Percentiles rank a stretch among this genome's conserved stretches.
phyloP scores from a whole-genome alignment of 2,113 vertebrate genomes.

The Helogale parvula region DNA sequence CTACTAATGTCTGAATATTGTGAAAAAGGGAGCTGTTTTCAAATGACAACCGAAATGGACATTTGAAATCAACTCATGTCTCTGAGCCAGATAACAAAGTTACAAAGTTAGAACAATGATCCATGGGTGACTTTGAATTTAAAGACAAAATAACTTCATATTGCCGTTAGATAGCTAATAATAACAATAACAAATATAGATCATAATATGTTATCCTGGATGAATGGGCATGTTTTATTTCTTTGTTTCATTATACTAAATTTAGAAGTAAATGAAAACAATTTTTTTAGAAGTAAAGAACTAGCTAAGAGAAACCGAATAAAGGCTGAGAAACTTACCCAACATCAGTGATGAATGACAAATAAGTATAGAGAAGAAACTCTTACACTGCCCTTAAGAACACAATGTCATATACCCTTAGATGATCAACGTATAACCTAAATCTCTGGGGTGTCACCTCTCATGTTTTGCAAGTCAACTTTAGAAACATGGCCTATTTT shows the following conservation, averaged over 20 bases:
- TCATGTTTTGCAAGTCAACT: background rate
- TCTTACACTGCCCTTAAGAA: background rate
- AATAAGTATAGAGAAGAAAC: background rate
- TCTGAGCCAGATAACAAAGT: constrained; percentile 60
- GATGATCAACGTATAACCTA: background rate
- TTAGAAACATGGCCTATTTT: background rate
- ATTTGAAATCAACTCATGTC: constrained; percentile 64
- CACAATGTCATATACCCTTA: background rate
- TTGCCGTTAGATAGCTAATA: constrained; percentile 45
- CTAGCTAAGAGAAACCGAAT: background rate
- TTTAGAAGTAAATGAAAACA: constrained; percentile 38
- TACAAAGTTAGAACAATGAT: constrained; percentile 31
- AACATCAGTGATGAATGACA: background rate
- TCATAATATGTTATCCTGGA: background rate
- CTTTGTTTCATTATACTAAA: background rate
- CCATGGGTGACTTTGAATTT: background rate
- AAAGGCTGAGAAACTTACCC: background rate
- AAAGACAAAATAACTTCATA: constrained; percentile 48
- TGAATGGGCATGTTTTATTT: background rate
- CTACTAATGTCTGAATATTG: constrained; percentile 70
- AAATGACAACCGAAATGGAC: constrained; percentile 81
- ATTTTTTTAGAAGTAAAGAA: constrained; percentile 39
- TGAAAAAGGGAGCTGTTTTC: constrained; percentile 74
- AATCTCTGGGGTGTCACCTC: background rate
- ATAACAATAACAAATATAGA: constrained; percentile 28